These are phyloP conservation scores for Serrognathus titanus DNA, from an alignment of 2,888 invertebrate genomes.

Conservation along the genomic window DNA sequence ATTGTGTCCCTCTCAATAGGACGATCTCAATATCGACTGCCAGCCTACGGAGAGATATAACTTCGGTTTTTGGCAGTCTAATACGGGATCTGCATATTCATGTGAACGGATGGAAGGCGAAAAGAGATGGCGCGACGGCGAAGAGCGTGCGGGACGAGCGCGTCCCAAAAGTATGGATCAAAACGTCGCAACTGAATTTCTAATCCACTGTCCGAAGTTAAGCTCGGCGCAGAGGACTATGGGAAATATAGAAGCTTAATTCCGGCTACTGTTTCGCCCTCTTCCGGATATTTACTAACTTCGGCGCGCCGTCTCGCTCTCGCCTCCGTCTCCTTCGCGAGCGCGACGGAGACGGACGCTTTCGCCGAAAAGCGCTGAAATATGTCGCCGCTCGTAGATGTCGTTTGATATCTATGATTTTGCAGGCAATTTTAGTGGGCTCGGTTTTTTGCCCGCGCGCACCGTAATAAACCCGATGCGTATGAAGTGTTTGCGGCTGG, in stretches of 20 bases:
- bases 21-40: conserved; percentile 1
- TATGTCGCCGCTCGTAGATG: conserved; percentile 19
- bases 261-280: conserved; percentile 37
- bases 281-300: conserved; percentile 37
- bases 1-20: background rate
- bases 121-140: background rate
- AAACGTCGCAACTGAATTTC: conserved; percentile 45
- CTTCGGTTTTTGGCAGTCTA: conserved; percentile 48
- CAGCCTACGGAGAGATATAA: conserved; percentile 19
- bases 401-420: conserved; percentile 36
- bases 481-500: conserved; percentile 2
- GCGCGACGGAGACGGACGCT: conserved; percentile 31
- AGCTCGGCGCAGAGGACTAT: conserved; percentile 40
- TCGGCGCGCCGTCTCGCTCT: conserved; percentile 13
- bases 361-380: conserved; percentile 11
- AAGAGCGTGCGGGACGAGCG: conserved; percentile 4
- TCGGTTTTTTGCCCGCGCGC: background rate
- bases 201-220: conserved; percentile 46
- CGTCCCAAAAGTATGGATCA: conserved; percentile 36
- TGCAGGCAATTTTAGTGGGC: conserved; percentile 34
- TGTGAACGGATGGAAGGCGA: conserved; percentile 34
- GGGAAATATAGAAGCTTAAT: conserved; percentile 43
- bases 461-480: background rate
- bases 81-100: conserved; percentile 49
- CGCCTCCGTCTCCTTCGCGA: background rate